phyloP scores from a whole-genome alignment of 92 coral and sea anemone genomes.

The Micromussa lordhowensis region DNA sequence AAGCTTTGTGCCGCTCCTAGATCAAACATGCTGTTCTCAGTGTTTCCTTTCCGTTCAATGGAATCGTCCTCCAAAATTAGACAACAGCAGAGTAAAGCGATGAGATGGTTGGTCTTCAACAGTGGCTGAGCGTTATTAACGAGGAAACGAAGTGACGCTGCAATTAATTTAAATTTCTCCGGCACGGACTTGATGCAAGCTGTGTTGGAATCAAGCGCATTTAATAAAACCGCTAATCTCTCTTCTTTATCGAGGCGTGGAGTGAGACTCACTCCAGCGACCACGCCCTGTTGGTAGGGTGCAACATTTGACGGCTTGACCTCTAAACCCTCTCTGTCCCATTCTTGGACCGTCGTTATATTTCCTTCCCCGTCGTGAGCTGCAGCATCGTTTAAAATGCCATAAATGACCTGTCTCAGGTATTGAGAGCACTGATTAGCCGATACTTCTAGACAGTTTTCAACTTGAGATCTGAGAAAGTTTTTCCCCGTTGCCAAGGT shows the following conservation, averaged over 20 bases:
- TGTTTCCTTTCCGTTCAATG: too few relatives aligned
- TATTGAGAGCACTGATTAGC: conserved; percentile 65
- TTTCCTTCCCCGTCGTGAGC: background rate
- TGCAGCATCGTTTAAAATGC: conserved; percentile 24
- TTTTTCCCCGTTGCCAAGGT: conserved; percentile 54
- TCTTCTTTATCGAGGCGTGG: conserved; percentile 23
- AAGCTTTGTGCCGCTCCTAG: conserved; percentile 61
- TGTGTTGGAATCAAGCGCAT: conserved; percentile 43
- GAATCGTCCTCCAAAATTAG: background rate
- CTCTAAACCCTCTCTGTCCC: conserved; percentile 63
- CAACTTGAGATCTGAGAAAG: conserved; percentile 74
- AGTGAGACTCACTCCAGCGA: conserved; percentile 50
- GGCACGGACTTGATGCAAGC: conserved; percentile 28
- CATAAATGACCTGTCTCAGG: conserved; percentile 69
- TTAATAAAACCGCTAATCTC: conserved; percentile 8
- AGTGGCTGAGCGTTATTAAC: conserved; percentile 53
- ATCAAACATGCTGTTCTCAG: conserved; percentile 34
- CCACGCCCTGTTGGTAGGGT: conserved; percentile 28
- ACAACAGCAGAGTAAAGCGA: conserved; percentile 54
- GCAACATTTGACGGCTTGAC: conserved; percentile 23
- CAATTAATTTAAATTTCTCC: conserved; percentile 31
- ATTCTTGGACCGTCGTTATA: conserved; percentile 49
- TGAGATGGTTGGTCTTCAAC: conserved; percentile 38
- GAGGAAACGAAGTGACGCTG: conserved; percentile 68
- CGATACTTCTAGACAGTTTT: conserved; percentile 65